These are phyloP conservation scores for Gryllus bimaculatus DNA, from an alignment of 1,140 invertebrate genomes.

Conservation along the genomic window DNA sequence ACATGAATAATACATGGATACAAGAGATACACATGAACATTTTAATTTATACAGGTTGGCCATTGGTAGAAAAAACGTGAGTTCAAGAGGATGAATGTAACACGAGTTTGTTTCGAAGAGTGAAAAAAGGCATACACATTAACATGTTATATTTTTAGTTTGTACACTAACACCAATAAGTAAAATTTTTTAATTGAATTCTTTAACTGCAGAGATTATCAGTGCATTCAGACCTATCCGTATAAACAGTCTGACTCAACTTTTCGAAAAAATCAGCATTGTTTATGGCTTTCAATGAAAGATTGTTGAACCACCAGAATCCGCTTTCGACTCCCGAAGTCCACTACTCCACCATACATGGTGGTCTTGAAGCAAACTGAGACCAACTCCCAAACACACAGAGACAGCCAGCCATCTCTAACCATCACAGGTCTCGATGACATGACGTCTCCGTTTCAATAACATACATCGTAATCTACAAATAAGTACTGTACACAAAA, in stretches of 20 bases:
- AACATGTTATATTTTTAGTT: neutral
- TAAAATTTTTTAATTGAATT: neutral
- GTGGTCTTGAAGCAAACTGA: neutral
- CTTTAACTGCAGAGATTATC: neutral
- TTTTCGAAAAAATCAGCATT: neutral
- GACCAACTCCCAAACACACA: neutral
- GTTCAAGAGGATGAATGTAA: neutral
- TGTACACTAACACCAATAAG: conserved; percentile 4
- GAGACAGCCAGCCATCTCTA: neutral
- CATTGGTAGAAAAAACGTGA: neutral
- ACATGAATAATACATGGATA: neutral
- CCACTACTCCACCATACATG: no score
- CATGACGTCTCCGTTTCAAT: neutral
- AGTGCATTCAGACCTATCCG: neutral
- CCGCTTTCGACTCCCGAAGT: no score
- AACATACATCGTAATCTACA: neutral
- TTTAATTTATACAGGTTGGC: neutral
- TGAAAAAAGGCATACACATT: neutral
- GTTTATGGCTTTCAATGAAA: no score
- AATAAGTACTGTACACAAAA: neutral
- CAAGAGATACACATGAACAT: neutral
- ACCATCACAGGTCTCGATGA: neutral
- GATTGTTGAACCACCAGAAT: no score
- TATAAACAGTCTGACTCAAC: neutral
- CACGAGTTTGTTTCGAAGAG: neutral